A percentile compares a stretch with the other conserved stretches of the same genome.
Conservation (phyloP, 1,140 invertebrate species). For the Adoxophyes honmai region DNA sequence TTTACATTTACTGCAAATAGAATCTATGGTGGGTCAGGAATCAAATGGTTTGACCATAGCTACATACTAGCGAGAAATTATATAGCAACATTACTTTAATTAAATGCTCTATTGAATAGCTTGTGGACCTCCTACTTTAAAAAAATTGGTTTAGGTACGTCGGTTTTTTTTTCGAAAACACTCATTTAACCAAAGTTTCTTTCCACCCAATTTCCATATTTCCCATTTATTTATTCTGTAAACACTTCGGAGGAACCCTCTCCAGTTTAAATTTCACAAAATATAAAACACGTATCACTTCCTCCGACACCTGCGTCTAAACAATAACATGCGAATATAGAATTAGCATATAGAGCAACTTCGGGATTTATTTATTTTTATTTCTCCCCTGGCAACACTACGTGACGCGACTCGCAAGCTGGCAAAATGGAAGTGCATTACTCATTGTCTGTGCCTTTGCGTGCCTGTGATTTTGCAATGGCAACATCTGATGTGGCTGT, state of each 20-base stretch:
- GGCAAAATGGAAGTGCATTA: too few species aligned
- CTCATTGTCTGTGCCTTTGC: slow-evolving; percentile 32
- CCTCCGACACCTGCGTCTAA: slow-evolving; percentile 7
- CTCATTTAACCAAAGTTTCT: background rate
- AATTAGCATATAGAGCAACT: slow-evolving; percentile 69
- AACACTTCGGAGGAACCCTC: background rate
- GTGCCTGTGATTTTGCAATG: background rate
- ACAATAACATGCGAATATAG: slow-evolving; percentile 34
- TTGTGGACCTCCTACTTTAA: too few species aligned
- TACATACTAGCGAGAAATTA: too few species aligned
- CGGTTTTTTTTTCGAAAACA: background rate
- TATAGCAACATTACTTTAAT: too few species aligned
- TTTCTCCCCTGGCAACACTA: slow-evolving; percentile 63
- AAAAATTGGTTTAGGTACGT: too few species aligned
- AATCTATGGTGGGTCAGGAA: too few species aligned
- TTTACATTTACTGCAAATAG: too few species aligned
- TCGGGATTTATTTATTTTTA: slow-evolving; percentile 61
- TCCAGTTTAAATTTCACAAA: background rate
- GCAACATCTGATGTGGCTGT: too few species aligned
- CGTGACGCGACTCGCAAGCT: slow-evolving; percentile 39
- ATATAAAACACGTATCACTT: background rate
- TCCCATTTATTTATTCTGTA: too few species aligned
- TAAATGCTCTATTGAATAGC: too few species aligned
- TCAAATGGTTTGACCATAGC: too few species aligned
- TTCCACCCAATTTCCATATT: background rate